Evolutionary conservation across 2,888 invertebrate species (phyloP).

Genomic region (Drosophila testacea): DNA sequence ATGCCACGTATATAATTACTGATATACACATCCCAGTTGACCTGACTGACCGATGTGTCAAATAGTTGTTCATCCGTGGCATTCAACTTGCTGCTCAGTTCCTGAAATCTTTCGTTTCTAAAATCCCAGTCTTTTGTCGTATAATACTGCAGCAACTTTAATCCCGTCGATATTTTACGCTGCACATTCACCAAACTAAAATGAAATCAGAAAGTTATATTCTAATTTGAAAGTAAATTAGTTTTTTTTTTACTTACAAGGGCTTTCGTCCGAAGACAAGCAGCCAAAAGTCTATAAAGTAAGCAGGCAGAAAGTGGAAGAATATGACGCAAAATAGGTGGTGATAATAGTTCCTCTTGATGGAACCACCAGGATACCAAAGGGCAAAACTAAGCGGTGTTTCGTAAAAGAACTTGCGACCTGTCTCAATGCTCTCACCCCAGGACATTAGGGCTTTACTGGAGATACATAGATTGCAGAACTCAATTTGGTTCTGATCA

Average conservation of each 20-base stretch:
- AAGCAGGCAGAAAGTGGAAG: constrained; percentile 91
- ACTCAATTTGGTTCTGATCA: constrained; percentile 73
- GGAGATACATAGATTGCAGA: constrained; percentile 91
- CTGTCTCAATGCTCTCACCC: constrained; percentile 91
- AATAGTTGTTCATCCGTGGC: constrained; percentile 88
- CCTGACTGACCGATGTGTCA: constrained; percentile 86
- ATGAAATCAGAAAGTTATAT: constrained; percentile 33
- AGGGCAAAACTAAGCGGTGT: constrained; percentile 92
- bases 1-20: constrained; percentile 92
- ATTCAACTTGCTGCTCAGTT: constrained; percentile 86
- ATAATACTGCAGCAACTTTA: constrained; percentile 90
- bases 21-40: constrained; percentile 89
- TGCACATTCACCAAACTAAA: constrained; percentile 88
- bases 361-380: constrained; percentile 92
- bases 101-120: constrained; percentile 87
- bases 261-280: constrained; percentile 90
- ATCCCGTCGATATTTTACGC: constrained; percentile 87
- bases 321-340: constrained; percentile 89
- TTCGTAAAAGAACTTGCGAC: constrained; percentile 87
- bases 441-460: constrained; percentile 92
- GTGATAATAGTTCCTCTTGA: constrained; percentile 88
- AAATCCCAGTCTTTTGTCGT: constrained; percentile 93
- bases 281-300: constrained; percentile 90
- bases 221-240: background rate
- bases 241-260: constrained; percentile 88